A percentile compares a stretch with the other conserved stretches of the same genome.
These are phyloP conservation scores for Diabrotica virgifera DNA, from an alignment of 1,140 invertebrate species.

Conservation along the genomic window DNA sequence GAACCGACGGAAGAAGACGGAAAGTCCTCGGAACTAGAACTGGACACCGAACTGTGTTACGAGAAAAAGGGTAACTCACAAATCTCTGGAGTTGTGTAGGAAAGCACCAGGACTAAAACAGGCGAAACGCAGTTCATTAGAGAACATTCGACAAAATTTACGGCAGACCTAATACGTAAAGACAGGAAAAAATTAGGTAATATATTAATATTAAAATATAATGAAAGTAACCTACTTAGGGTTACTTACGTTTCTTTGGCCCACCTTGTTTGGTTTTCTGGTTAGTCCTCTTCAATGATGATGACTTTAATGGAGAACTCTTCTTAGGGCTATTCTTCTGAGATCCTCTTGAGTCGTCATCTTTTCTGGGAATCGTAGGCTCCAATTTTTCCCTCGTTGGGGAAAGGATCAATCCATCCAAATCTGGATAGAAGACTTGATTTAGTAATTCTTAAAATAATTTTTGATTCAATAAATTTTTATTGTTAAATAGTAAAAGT, in stretches of 20 bases:
- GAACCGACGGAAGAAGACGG: too few species aligned
- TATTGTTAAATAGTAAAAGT: too few species aligned
- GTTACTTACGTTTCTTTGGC: conserved; percentile 28
- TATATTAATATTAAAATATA: not conserved
- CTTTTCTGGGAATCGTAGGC: conserved; percentile 63
- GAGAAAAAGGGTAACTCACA: too few species aligned
- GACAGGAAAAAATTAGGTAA: not conserved
- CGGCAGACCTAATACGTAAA: too few species aligned
- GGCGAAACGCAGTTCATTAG: too few species aligned
- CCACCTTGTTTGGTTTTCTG: conserved; percentile 36
- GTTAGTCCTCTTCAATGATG: conserved; percentile 36
- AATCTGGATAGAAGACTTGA: conserved; percentile 35
- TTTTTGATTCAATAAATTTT: too few species aligned
- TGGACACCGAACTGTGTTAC: too few species aligned
- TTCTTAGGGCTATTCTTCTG: conserved; percentile 66
- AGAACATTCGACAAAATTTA: too few species aligned
- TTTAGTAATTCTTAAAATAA: too few species aligned
- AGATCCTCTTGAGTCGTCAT: conserved; percentile 58
- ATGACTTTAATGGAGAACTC: conserved; percentile 48
- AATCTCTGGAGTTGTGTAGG: too few species aligned
- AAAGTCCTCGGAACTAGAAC: too few species aligned
- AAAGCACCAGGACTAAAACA: too few species aligned
- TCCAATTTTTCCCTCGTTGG: conserved; percentile 69
- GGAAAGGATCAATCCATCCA: conserved; percentile 55
- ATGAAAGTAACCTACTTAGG: conserved; percentile 11